Evolutionary conservation across 2,888 invertebrate species (phyloP).

Genomic region (Luperina nickerlii): DNA sequence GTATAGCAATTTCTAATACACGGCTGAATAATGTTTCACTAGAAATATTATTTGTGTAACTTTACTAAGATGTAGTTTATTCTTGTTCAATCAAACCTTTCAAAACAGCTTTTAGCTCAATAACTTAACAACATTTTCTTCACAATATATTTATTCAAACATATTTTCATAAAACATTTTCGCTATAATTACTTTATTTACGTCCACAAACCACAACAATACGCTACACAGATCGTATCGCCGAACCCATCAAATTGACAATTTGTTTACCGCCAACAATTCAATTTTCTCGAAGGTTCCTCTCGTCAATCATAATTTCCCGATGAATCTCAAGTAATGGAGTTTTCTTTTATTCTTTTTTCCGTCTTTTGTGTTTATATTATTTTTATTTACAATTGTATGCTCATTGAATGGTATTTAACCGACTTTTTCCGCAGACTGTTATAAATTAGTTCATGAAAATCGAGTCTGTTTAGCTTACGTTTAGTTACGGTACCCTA

Average conservation of each 20-base stretch:
- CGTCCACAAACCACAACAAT: slow-evolving; percentile 38
- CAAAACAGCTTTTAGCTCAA: neutral
- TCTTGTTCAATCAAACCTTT: slow-evolving; percentile 3
- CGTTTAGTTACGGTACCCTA: slow-evolving; percentile 10
- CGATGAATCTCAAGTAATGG: slow-evolving; percentile 36
- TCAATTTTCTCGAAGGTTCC: slow-evolving; percentile 38
- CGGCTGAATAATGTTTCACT: neutral
- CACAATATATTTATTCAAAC: neutral
- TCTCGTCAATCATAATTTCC: slow-evolving; percentile 60
- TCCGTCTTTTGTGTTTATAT: slow-evolving; percentile 1
- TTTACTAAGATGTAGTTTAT: neutral
- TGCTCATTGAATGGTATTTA: neutral
- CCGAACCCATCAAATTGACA: slow-evolving; percentile 42
- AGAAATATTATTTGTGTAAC: neutral
- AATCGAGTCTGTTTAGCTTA: slow-evolving; percentile 20
- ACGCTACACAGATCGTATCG: slow-evolving; percentile 28
- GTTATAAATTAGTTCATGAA: slow-evolving; percentile 16
- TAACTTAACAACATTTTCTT: neutral
- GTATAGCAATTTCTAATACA: slow-evolving; percentile 30
- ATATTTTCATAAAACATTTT: slow-evolving; percentile 21
- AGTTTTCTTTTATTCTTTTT: slow-evolving; percentile 42
- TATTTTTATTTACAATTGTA: slow-evolving; percentile 28
- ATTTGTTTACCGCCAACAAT: slow-evolving; percentile 54
- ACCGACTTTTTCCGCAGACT: neutral
- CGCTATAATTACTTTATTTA: slow-evolving; percentile 24